Percentiles rank a stretch among this genome's conserved stretches.
These are phyloP conservation scores for Anticlea derivata DNA, from an alignment of 2,888 invertebrate genomes.

Conservation along the genomic window DNA sequence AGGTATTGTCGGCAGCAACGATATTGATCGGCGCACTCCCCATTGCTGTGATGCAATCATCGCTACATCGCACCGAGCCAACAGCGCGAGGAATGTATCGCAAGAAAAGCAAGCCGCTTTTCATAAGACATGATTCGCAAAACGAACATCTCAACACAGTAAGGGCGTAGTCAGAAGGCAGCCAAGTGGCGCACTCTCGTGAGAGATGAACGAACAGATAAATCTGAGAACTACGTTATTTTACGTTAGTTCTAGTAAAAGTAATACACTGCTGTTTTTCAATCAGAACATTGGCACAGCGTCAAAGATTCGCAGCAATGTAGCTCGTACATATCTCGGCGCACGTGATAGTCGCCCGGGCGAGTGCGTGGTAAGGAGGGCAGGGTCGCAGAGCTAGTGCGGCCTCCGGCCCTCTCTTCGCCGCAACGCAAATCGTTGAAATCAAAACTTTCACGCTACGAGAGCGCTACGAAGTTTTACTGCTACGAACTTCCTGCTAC, in stretches of 20 bases:
- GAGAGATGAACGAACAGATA: constrained; percentile 80
- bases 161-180: constrained; percentile 72
- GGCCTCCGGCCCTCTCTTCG: constrained; percentile 77
- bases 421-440: constrained; percentile 83
- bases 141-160: constrained; percentile 65
- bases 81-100: constrained; percentile 66
- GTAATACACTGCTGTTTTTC: constrained; percentile 52
- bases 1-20: constrained; percentile 47
- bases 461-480: constrained; percentile 83
- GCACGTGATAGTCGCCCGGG: constrained; percentile 4
- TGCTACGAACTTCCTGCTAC: constrained; percentile 84
- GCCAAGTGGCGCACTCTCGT: constrained; percentile 82
- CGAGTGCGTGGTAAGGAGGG: constrained; percentile 46
- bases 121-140: constrained; percentile 63
- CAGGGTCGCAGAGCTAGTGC: constrained; percentile 73
- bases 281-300: neutral
- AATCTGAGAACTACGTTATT: constrained; percentile 54
- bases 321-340: constrained; percentile 4
- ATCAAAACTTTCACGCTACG: constrained; percentile 84
- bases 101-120: constrained; percentile 54
- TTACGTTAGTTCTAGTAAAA: constrained; percentile 21
- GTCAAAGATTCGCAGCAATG: constrained; percentile 20
- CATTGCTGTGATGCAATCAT: constrained; percentile 62
- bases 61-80: constrained; percentile 30
- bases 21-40: constrained; percentile 71